Percentiles rank a stretch among this genome's conserved stretches.
phyloP scores from a whole-genome alignment of 2,797 vertebrate species.

The Halcyon badia region DNA sequence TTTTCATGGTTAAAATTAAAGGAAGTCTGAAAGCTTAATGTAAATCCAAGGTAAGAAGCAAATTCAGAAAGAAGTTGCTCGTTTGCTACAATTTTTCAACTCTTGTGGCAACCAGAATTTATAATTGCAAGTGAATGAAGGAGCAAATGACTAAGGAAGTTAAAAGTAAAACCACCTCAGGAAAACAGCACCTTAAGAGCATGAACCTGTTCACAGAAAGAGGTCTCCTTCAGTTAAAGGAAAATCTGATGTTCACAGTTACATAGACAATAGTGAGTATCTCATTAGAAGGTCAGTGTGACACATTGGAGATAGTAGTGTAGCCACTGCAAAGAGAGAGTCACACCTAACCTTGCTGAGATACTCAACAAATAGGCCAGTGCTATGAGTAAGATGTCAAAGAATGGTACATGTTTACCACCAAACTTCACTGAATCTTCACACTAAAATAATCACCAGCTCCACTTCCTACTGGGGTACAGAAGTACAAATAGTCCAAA shows the following conservation, averaged over 20 bases:
- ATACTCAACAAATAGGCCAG: not conserved
- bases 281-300: not conserved
- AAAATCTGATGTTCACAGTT: not conserved
- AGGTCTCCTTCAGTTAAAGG: not conserved
- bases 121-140: not conserved
- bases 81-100: conserved; percentile 26
- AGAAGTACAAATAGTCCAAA: not conserved
- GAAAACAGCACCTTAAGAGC: not conserved
- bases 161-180: not conserved
- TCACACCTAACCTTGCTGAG: not conserved
- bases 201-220: not conserved
- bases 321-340: fast-evolving
- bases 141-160: not conserved
- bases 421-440: not conserved
- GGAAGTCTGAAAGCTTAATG: conserved; percentile 20
- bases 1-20: conserved; percentile 55
- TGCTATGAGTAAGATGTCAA: not conserved
- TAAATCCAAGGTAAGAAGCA: conserved; percentile 46
- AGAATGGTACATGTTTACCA: not conserved
- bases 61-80: not conserved
- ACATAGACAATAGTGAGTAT: not conserved
- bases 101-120: not conserved
- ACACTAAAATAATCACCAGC: not conserved
- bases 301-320: fast-evolving
- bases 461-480: not conserved